Conservation (phyloP, 2,888 invertebrate genomes). For the Lasioglossum zephyrum region DNA sequence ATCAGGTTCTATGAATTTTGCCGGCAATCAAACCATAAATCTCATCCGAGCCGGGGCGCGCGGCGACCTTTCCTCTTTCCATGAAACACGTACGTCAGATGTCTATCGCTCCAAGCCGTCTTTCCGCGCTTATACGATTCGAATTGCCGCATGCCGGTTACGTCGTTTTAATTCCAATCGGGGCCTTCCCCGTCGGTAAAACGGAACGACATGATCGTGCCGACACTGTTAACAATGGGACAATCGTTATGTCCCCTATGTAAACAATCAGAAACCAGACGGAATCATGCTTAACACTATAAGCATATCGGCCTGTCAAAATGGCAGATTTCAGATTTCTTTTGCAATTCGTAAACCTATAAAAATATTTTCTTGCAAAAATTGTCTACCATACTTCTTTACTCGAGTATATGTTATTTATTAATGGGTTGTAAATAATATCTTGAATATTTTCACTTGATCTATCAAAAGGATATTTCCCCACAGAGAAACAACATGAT, state of each 20-base stretch:
- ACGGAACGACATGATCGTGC: conserved; percentile 2
- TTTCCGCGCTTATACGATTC: conserved; percentile 8
- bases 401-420: no score
- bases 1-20: neutral
- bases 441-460: neutral
- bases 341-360: neutral
- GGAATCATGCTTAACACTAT: neutral
- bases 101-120: neutral
- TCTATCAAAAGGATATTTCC: neutral
- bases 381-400: no score
- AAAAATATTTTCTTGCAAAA: neutral
- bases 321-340: neutral
- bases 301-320: neutral
- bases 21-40: conserved; percentile 23
- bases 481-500: neutral
- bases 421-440: neutral
- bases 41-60: neutral
- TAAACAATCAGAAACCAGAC: neutral
- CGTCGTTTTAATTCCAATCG: conserved; percentile 9
- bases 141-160: neutral
- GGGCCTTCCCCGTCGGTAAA: neutral
- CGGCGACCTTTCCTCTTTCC: neutral
- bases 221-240: conserved; percentile 13
- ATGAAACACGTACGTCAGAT: neutral
- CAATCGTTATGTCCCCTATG: no score